Conservation (phyloP, 2,113 vertebrate genomes). For the Stegostoma tigrinum region DNA sequence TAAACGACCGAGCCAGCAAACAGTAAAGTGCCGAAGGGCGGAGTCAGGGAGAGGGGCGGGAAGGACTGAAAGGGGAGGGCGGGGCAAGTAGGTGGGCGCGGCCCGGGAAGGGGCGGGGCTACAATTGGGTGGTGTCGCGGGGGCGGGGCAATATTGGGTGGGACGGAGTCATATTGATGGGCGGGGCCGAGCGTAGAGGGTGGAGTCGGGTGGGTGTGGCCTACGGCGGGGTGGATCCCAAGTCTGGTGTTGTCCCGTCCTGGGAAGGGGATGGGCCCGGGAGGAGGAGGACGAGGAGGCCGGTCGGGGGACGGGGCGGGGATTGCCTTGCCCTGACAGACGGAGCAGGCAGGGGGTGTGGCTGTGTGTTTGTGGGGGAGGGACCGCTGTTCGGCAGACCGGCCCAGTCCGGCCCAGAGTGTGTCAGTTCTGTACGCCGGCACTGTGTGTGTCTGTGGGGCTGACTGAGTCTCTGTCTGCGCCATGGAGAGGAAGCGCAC, state of each 20-base stretch:
- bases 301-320: not conserved
- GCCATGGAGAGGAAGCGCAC: constrained; percentile 66
- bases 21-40: too few species aligned
- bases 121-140: constrained; percentile 48
- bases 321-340: constrained; percentile 39
- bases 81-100: not conserved
- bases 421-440: too few species aligned
- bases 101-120: not conserved
- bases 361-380: constrained; percentile 40
- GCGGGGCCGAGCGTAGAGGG: not conserved
- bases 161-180: constrained; percentile 44
- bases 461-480: not conserved
- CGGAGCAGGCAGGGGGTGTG: constrained; percentile 46
- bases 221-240: not conserved
- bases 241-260: too few species aligned
- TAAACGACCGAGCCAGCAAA: too few species aligned
- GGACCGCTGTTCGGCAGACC: constrained; percentile 45
- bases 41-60: too few species aligned
- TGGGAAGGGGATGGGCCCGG: constrained; percentile 40
- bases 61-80: not conserved
- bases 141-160: constrained; percentile 41
- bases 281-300: constrained; percentile 45
- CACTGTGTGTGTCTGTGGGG: not conserved
- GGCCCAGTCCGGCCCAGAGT: not conserved
- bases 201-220: constrained; percentile 23